Percentiles rank a stretch among this genome's conserved stretches.
phyloP scores from a whole-genome alignment of 2,888 invertebrate genomes.

The Rosalia funebris region DNA sequence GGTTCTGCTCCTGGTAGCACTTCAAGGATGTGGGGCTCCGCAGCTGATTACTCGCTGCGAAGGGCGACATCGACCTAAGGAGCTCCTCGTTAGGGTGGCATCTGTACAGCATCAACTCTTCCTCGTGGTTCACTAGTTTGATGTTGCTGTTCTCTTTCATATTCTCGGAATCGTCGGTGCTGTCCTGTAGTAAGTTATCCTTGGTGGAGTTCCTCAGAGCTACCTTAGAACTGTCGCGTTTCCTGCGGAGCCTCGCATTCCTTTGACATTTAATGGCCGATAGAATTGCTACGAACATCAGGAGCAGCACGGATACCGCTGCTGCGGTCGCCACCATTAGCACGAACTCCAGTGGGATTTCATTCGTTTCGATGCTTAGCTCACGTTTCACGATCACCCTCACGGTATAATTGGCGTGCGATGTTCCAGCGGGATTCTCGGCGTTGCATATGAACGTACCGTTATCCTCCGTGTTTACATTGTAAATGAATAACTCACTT shows the following conservation, averaged over 20 bases:
- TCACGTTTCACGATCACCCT: conserved; percentile 76
- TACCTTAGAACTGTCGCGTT: conserved; percentile 66
- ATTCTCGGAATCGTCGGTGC: conserved; percentile 54
- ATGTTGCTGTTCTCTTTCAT: conserved; percentile 52
- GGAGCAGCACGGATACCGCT: conserved; percentile 72
- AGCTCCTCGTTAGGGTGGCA: conserved; percentile 58
- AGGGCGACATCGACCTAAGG: conserved; percentile 51
- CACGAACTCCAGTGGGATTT: conserved; percentile 70
- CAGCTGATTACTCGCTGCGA: conserved; percentile 64
- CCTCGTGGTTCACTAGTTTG: conserved; percentile 50
- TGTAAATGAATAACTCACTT: conserved; percentile 81
- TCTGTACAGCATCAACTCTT: conserved; percentile 52
- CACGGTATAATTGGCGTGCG: conserved; percentile 84
- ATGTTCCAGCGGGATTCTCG: conserved; percentile 84
- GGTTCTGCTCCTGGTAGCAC: conserved; percentile 75
- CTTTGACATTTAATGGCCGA: conserved; percentile 67
- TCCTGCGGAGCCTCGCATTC: conserved; percentile 65
- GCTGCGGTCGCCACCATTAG: conserved; percentile 75
- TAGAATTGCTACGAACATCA: conserved; percentile 74
- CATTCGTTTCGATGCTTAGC: conserved; percentile 40
- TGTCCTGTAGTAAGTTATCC: conserved; percentile 56
- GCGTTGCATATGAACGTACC: conserved; percentile 87
- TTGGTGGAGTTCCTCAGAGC: conserved; percentile 62
- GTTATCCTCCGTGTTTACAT: conserved; percentile 80
- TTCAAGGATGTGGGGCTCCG: conserved; percentile 69